phyloP scores from a whole-genome alignment of 2,888 invertebrate genomes.

The Drosophila fungiperda region DNA sequence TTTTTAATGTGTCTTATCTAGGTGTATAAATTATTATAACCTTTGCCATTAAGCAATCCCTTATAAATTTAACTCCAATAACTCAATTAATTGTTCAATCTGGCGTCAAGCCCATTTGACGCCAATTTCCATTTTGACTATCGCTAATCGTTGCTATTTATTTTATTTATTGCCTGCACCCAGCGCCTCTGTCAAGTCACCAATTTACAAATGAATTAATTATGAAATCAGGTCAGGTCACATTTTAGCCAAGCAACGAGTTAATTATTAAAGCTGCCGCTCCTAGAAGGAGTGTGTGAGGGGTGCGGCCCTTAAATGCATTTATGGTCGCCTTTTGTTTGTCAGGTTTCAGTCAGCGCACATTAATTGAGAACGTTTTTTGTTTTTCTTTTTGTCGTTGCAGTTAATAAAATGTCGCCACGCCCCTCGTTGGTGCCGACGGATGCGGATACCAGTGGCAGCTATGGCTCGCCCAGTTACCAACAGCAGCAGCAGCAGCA shows the following conservation, averaged over 20 bases:
- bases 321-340: conserved; percentile 31
- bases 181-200: conserved; percentile 42
- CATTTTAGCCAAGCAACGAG: conserved; percentile 49
- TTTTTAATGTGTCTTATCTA: neutral
- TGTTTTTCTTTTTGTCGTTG: conserved; percentile 9
- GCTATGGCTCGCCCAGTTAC: conserved; percentile 74
- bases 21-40: neutral
- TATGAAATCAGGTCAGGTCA: conserved; percentile 62
- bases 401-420: conserved; percentile 91
- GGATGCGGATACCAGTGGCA: conserved; percentile 82
- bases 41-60: neutral
- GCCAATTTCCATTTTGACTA: conserved; percentile 55
- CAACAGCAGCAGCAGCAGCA: conserved; percentile 80
- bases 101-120: conserved; percentile 37
- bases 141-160: conserved; percentile 58
- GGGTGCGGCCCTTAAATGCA: conserved; percentile 30
- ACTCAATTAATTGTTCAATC: conserved; percentile 45
- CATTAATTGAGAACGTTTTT: neutral
- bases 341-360: conserved; percentile 12
- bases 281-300: neutral
- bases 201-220: conserved; percentile 67
- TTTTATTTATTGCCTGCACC: conserved; percentile 64
- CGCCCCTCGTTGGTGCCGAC: conserved; percentile 87
- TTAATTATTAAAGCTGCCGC: conserved; percentile 47
- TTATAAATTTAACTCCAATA: neutral